These are phyloP conservation scores for Taeniopygia guttata DNA, from an alignment of 2,797 vertebrate species.

Conservation along the genomic window DNA sequence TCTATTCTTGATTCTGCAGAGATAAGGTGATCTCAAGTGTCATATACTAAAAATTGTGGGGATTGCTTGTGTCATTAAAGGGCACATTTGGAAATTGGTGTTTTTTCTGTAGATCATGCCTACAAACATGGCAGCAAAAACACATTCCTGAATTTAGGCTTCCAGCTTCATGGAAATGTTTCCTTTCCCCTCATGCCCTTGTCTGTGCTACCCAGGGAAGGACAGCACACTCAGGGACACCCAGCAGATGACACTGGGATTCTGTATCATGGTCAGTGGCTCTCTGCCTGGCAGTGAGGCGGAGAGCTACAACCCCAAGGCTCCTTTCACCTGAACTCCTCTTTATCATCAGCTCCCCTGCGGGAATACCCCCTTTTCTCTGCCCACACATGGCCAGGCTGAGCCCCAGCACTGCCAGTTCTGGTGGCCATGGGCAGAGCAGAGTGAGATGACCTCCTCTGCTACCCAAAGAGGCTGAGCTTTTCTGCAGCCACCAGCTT, in stretches of 20 bases:
- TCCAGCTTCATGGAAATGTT: neutral
- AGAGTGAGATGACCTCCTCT: fast-evolving
- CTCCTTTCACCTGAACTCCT: neutral
- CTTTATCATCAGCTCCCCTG: neutral
- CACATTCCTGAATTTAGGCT: neutral
- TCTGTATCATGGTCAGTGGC: neutral
- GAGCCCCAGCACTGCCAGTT: neutral
- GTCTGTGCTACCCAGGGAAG: neutral
- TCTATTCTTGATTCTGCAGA: neutral
- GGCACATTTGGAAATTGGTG: neutral
- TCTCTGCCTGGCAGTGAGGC: neutral
- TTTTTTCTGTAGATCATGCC: neutral
- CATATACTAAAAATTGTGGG: neutral
- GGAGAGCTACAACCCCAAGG: neutral
- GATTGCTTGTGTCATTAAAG: neutral
- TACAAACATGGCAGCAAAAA: neutral
- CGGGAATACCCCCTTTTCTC: neutral
- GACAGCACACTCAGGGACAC: neutral
- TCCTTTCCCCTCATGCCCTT: neutral
- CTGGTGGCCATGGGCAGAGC: neutral
- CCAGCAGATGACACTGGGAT: fast-evolving
- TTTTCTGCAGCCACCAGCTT: neutral
- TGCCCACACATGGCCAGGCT: neutral
- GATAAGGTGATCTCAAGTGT: neutral
- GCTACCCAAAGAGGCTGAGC: neutral